phyloP scores from a whole-genome alignment of 2,797 vertebrate species.

The Prunella strophiata region DNA sequence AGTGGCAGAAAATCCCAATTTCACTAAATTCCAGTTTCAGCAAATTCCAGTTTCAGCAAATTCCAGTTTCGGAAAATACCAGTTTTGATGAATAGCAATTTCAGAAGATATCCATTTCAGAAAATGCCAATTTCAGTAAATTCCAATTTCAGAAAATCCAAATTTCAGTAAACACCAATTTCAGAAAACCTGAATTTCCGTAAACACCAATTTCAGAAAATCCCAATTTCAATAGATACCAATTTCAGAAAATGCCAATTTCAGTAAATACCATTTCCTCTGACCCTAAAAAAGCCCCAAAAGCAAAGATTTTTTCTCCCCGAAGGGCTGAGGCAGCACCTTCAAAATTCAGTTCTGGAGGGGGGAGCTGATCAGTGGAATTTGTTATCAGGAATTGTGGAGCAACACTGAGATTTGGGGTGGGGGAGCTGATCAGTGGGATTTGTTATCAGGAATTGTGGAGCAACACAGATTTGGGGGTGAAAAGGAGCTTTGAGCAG shows the following conservation, averaged over 20 bases:
- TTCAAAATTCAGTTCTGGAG: background rate
- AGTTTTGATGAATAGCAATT: rapidly evolving
- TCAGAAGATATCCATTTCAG: rapidly evolving
- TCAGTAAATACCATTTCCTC: background rate
- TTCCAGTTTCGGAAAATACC: rapidly evolving
- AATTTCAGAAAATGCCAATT: background rate
- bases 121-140: rapidly evolving
- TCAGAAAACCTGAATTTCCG: background rate
- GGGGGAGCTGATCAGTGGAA: background rate
- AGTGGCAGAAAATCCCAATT: background rate
- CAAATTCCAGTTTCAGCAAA: rapidly evolving
- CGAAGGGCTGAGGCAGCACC: background rate
- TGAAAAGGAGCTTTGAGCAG: slow-evolving; percentile 42
- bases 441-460: background rate
- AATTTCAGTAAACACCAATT: background rate
- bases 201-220: rapidly evolving
- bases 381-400: background rate
- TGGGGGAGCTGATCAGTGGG: background rate
- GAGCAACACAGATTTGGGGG: slow-evolving; percentile 6
- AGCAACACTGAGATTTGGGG: background rate
- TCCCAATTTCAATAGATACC: rapidly evolving
- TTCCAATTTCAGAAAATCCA: rapidly evolving
- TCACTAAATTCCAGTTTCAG: background rate
- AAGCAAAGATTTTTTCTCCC: background rate
- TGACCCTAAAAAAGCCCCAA: background rate